Evolutionary conservation across 2,113 vertebrate genomes (phyloP), one percentile per base, ranked within the genome.

Genomic region (Sebastes fasciatus): DNA sequence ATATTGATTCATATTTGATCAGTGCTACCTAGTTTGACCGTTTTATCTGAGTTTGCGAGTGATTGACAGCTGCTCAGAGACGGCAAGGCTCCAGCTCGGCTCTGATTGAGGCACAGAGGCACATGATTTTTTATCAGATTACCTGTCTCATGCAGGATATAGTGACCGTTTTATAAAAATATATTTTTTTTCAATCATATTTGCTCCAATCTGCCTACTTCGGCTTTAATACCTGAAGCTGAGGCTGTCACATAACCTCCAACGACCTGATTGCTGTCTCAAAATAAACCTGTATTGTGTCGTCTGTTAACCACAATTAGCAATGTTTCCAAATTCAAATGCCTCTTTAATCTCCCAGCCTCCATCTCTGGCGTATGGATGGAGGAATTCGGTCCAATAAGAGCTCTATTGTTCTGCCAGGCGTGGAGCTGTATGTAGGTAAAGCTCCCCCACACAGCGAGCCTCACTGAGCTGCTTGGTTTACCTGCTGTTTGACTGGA

Each of bases 321-420:
- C 45, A 84, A 49, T 72, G 72, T 78, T 88, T 78, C 21, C 21
- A 81, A 58, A 74, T 34, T 63, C 5, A 69, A 86, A 72, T 71
- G 23, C 57, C 46, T 68, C 65, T 84, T 54, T 69, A 74, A 71
- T 86, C 58, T 45, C n/a, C 77, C 19, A 4, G 74, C 43, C 79
- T 84, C 21, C 49, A 71, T 16, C 55, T 75, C 71, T 46, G 60
- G 72, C 51, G 57, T 85, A 83, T 78, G 66, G 52, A 74, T 83
- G 77, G 71, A 89, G 84, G 79, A 89, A 88, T 89, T 72, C 51
- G 14, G 64, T 57, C 64, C 49, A 90, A 84, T 91, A 90, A 90
- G 80, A 88, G 80, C 58, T 82, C 77, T 67, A 87, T 89, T 93
- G 86, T 93, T 92, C 81, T 58, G 46, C 51, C 74, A 77, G 75